Percentiles rank a stretch among this genome's conserved stretches.
These are phyloP conservation scores for Polypterus senegalus DNA, from an alignment of 2,113 vertebrate genomes.

Conservation along the genomic window DNA sequence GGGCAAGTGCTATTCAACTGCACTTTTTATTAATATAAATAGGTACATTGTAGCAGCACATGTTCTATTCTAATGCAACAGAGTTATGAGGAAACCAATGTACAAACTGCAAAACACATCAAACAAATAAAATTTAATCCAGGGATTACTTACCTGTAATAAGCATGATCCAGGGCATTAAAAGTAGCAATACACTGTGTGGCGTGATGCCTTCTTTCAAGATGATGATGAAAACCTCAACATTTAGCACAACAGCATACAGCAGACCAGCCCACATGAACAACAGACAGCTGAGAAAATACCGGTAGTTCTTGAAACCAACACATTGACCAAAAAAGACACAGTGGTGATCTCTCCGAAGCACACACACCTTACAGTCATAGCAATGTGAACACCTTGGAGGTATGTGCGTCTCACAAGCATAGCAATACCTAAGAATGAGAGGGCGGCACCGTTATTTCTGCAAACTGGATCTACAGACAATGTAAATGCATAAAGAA, in stretches of 20 bases:
- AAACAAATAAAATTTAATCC: too few species aligned
- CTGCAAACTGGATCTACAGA: too few species aligned
- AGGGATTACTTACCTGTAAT: constrained; percentile 52
- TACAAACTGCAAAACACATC: too few species aligned
- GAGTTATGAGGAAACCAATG: too few species aligned
- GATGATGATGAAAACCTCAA: constrained; percentile 64
- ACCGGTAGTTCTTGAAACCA: constrained; percentile 70
- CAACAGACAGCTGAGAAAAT: constrained; percentile 67
- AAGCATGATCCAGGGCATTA: constrained; percentile 80
- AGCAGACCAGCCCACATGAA: constrained; percentile 61
- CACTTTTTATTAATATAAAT: too few species aligned
- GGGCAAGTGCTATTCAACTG: too few species aligned
- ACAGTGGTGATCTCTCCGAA: constrained; percentile 80
- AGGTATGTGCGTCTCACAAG: constrained; percentile 72
- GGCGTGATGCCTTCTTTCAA: constrained; percentile 61
- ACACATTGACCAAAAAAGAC: constrained; percentile 75
- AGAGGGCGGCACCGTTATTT: background rate
- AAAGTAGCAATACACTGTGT: constrained; percentile 60
- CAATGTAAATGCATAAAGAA: background rate
- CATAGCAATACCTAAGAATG: constrained; percentile 63
- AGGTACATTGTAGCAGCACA: too few species aligned
- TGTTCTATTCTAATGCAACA: too few species aligned
- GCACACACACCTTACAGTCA: constrained; percentile 67
- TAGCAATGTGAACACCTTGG: constrained; percentile 74
- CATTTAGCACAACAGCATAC: constrained; percentile 67